A percentile compares a stretch with the other conserved stretches of the same genome.
phyloP scores from a whole-genome alignment of 2,888 invertebrate species.

The Epinotia ramella region DNA sequence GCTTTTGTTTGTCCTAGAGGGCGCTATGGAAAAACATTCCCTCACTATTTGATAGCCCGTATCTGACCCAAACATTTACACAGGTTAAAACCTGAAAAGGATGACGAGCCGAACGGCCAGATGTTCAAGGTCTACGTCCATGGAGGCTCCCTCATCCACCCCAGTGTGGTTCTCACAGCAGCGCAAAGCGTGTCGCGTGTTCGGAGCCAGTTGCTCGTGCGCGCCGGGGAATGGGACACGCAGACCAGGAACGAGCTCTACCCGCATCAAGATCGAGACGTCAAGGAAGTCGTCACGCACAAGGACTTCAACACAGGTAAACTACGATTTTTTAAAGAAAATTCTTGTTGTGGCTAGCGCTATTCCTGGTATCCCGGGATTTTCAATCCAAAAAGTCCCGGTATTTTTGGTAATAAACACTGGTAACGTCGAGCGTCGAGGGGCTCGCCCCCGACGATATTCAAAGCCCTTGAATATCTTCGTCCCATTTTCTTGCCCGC shows the following conservation, averaged over 20 bases:
- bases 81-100: constrained; percentile 69
- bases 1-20: too few relatives aligned
- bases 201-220: constrained; percentile 63
- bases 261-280: constrained; percentile 87
- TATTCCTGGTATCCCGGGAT: not conserved
- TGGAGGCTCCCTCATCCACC: constrained; percentile 92
- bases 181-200: constrained; percentile 88
- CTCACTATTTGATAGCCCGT: too few relatives aligned
- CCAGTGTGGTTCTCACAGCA: constrained; percentile 90
- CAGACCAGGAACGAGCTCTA: constrained; percentile 86
- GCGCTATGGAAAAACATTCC: too few relatives aligned
- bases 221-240: constrained; percentile 91
- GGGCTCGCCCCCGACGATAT: too few relatives aligned
- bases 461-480: too few relatives aligned
- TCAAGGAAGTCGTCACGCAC: constrained; percentile 82
- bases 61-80: not conserved
- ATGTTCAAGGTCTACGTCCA: constrained; percentile 87
- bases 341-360: too few relatives aligned
- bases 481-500: too few relatives aligned
- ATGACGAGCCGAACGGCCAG: constrained; percentile 62
- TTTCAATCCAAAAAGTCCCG: too few relatives aligned
- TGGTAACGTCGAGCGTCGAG: not conserved
- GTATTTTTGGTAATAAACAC: constrained; percentile 4
- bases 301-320: constrained; percentile 79
- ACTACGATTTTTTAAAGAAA: not conserved